phyloP scores from a whole-genome alignment of 2,797 vertebrate species.

The Lagorchestes hirsutus region DNA sequence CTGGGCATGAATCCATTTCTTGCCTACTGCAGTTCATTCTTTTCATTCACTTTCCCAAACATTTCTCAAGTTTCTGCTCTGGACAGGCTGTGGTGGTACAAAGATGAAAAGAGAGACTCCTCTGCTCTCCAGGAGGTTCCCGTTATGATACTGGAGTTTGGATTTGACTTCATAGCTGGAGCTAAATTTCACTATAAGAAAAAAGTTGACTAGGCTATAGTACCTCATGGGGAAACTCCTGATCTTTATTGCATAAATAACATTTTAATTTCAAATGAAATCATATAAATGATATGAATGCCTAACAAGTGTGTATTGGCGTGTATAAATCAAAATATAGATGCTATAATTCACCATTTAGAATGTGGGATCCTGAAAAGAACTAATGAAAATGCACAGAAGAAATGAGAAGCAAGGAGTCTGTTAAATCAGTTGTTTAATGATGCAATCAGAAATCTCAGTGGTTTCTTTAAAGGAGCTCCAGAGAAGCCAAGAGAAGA shows the following conservation, averaged over 20 bases:
- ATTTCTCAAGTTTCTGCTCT: neutral
- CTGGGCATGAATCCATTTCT: neutral
- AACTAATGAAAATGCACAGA: slow-evolving; percentile 37
- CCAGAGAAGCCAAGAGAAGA: slow-evolving; percentile 19
- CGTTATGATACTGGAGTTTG: slow-evolving; percentile 49
- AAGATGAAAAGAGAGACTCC: neutral
- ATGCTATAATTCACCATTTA: slow-evolving; percentile 53
- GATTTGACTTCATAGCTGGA: slow-evolving; percentile 41
- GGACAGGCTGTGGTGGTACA: neutral
- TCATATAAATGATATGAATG: slow-evolving; percentile 62
- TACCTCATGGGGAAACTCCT: slow-evolving; percentile 35
- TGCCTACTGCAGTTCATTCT: neutral
- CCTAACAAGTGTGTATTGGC: slow-evolving; percentile 60
- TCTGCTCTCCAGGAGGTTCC: neutral
- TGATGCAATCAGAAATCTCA: accelerated
- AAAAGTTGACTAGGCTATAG: slow-evolving; percentile 12
- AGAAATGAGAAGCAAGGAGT: neutral
- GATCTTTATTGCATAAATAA: slow-evolving; percentile 55
- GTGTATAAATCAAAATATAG: slow-evolving; percentile 54
- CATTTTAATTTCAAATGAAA: slow-evolving; percentile 72
- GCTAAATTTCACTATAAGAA: slow-evolving; percentile 44
- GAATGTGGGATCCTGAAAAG: slow-evolving; percentile 44
- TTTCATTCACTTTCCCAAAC: neutral
- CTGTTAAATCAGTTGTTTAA: slow-evolving; percentile 16
- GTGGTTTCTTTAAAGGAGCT: slow-evolving; percentile 42